Conservation (phyloP, 2,888 invertebrate genomes). For the Rapana venosa region DNA sequence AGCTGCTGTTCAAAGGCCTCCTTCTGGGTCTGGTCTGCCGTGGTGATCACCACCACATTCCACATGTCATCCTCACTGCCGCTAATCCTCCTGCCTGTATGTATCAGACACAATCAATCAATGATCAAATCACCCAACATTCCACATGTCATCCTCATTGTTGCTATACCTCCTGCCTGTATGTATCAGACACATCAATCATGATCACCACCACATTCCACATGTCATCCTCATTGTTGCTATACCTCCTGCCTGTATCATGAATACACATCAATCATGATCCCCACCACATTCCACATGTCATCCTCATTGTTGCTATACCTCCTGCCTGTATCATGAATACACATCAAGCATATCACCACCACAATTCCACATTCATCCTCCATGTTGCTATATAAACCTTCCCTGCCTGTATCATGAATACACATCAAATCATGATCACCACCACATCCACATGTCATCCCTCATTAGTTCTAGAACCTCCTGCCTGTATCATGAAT, state of each 20-base stretch:
- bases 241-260: background rate
- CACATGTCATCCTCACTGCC: conserved; percentile 67
- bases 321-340: background rate
- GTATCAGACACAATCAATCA: background rate
- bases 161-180: background rate
- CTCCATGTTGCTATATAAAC: background rate
- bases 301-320: background rate
- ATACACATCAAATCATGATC: background rate
- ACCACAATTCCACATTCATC: background rate
- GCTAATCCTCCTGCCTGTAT: conserved; percentile 56
- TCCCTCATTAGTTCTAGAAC: background rate
- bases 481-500: background rate
- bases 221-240: background rate
- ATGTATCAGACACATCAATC: background rate
- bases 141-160: background rate
- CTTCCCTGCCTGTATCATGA: background rate
- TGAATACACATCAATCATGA: background rate
- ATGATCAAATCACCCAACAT: background rate
- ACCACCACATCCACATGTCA: background rate
- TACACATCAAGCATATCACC: background rate
- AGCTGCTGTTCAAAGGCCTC: conserved; percentile 77
- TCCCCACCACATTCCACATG: background rate
- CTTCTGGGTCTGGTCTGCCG: conserved; percentile 77
- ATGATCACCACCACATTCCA: background rate
- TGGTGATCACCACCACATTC: conserved; percentile 79